Conservation (phyloP, 2,113 vertebrate species). For the Passerina amoena region DNA sequence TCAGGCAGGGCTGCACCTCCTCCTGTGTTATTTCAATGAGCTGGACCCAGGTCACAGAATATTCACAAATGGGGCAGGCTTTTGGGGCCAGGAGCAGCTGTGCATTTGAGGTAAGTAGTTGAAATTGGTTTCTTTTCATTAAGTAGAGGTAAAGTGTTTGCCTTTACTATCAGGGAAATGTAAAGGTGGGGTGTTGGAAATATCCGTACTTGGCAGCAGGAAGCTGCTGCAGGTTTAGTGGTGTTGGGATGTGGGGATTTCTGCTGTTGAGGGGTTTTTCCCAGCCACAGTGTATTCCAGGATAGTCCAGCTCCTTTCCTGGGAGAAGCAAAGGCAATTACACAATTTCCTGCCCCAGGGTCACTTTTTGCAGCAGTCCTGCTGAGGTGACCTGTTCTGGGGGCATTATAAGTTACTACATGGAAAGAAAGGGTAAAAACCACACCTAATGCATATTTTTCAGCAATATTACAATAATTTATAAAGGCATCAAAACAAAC, state of each 20-base stretch:
- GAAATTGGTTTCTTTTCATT: neutral
- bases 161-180: neutral
- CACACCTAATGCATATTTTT: neutral
- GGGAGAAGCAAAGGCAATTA: neutral
- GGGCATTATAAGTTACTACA: fast-evolving
- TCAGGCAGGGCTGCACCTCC: neutral
- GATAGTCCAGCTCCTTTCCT: neutral
- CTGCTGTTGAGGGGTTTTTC: neutral
- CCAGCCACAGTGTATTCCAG: neutral
- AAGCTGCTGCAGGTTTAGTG: neutral
- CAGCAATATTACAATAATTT: slow-evolving; percentile 58
- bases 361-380: neutral
- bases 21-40: fast-evolving
- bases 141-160: neutral
- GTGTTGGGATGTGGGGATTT: neutral
- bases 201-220: neutral
- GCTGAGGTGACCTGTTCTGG: neutral
- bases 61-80: neutral
- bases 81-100: neutral
- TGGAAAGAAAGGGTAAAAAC: neutral
- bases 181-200: neutral
- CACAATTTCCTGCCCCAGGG: neutral
- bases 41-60: neutral
- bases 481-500: slow-evolving; percentile 54
- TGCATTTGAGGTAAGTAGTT: neutral